Percentiles rank a stretch among this genome's conserved stretches.
These are phyloP conservation scores for Sorex maritimensis DNA, from an alignment of 2,797 vertebrate genomes.

Conservation along the genomic window DNA sequence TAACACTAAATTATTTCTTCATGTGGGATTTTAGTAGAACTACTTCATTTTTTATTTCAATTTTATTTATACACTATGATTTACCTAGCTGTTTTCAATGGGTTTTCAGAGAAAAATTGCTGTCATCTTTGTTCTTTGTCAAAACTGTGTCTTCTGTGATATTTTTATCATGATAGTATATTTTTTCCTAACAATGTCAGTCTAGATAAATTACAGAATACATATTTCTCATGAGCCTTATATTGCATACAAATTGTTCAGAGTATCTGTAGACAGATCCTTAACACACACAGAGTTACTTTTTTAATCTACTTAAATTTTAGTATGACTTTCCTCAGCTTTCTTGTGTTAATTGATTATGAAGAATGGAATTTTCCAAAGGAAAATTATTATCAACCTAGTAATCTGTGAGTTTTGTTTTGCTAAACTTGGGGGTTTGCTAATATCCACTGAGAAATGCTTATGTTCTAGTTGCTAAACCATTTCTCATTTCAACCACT, in stretches of 20 bases:
- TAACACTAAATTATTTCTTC: not conserved
- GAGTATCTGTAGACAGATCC: not conserved
- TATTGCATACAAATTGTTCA: not conserved
- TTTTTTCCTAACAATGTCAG: not conserved
- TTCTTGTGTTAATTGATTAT: not conserved
- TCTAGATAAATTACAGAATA: not conserved
- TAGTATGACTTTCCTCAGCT: slow-evolving; percentile 12
- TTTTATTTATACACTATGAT: too few relatives aligned
- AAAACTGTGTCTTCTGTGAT: not conserved
- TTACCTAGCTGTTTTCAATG: too few relatives aligned
- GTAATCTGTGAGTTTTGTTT: not conserved
- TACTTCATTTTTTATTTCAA: too few relatives aligned
- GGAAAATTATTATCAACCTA: slow-evolving; percentile 13
- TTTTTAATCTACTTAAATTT: not conserved
- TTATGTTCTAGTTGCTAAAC: not conserved
- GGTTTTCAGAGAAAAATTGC: not conserved
- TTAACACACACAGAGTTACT: not conserved
- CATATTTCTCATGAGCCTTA: not conserved
- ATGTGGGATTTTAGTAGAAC: not conserved
- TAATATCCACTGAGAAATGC: not conserved
- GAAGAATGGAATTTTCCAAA: not conserved
- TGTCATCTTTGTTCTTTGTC: not conserved
- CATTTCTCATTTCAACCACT: not conserved
- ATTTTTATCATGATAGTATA: not conserved
- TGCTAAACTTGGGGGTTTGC: not conserved